Base-by-base conservation (phyloP, 2,113 vertebrate species). In the Malurus elegans region DNA sequence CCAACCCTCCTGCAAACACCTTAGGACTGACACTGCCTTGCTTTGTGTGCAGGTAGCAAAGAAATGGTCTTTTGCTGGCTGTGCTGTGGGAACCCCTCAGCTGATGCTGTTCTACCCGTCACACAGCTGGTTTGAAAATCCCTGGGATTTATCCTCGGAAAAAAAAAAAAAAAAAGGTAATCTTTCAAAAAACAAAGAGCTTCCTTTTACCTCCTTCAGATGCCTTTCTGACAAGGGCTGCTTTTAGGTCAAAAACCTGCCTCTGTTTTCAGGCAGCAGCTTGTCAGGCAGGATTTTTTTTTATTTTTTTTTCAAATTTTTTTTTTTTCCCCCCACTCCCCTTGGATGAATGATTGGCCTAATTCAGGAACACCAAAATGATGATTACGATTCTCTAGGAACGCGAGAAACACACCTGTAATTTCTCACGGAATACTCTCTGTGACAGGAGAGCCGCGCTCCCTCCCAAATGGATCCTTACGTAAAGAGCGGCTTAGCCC, bases 181-280 rank as follows among this genome's bases (percentile, higher is more conserved):
- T 45, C 0, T 86, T 93, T 61, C 15, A 18, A 31, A 73, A 91
- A 34, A 1, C 36, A 82, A 88, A 51, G 40, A 90, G 18, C 48
- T 92, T 95, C 28, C 8, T 93, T 88, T 92, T 86, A 85, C 21
- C 86, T 65, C 29, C 66, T 79, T 72, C 61, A 86, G 51, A 24
- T 0, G 14, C 40, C 78, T 75, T 96, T 93, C 91, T 96, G 51
- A 15, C 5, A 18, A 97, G 45, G 34, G 60, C 36, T 78, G 69
- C 15, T 92, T 94, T 86, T 50, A 92, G 93, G 90, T 96, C 88
- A 90, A 92, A 95, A 95, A 83, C 89, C 79, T 97, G 92, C 95
- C 87, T 94, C 92, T 96, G 79, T 86, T 96, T 97, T 97, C 74
- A 65, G 88, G 79, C 91, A 81, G 91, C 89, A 97, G 83, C 94